Conservation (phyloP, 2,113 vertebrate genomes). For the Scartelaos histophorus region DNA sequence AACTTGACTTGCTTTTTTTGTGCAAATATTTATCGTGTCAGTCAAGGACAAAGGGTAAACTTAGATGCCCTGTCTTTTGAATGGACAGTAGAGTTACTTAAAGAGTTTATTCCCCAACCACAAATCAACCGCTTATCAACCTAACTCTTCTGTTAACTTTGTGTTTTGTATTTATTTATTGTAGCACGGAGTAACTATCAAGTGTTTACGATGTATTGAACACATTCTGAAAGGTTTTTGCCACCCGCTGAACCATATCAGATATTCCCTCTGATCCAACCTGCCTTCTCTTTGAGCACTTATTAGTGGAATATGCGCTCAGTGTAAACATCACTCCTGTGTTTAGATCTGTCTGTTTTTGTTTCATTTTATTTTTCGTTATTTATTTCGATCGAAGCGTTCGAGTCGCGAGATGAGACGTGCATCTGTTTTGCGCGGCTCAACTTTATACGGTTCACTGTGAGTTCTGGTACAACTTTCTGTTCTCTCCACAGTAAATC, state of each 20-base stretch:
- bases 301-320: conserved; percentile 13
- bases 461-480: conserved; percentile 13
- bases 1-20: background rate
- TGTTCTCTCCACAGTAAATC: conserved; percentile 20
- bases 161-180: background rate
- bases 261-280: conserved; percentile 4
- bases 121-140: background rate
- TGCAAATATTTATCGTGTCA: background rate
- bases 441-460: conserved; percentile 27
- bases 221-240: background rate
- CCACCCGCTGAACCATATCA: conserved; percentile 3
- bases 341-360: background rate
- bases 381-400: conserved; percentile 5
- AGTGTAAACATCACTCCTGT: background rate
- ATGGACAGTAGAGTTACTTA: background rate
- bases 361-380: background rate
- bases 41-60: background rate
- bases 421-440: conserved; percentile 22
- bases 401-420: conserved; percentile 15
- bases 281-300: conserved; percentile 1
- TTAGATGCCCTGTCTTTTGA: background rate
- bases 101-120: background rate
- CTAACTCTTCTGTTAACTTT: background rate
- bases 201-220: background rate
- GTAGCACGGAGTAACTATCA: background rate